Evolutionary conservation across 2,888 invertebrate species (phyloP).

Genomic region (Noctuana brunneofusca): DNA sequence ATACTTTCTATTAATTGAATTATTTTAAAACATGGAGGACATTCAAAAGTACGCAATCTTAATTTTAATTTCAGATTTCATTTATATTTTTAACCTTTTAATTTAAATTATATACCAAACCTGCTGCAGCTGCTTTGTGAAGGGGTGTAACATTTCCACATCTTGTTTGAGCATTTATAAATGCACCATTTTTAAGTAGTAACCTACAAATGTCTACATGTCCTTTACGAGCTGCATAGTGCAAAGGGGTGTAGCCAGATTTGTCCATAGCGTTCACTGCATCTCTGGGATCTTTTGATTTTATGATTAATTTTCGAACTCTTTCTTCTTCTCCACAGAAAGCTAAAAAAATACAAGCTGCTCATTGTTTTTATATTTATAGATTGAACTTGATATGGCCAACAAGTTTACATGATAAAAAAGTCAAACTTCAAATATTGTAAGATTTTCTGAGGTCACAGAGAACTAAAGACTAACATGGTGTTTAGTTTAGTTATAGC

Average conservation of each 20-base stretch:
- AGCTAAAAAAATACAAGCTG: conserved; percentile 71
- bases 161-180: conserved; percentile 88
- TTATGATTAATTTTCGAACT: conserved; percentile 81
- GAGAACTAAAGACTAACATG: too few species aligned
- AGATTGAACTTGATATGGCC: too few species aligned
- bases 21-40: too few species aligned
- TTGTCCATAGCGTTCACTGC: conserved; percentile 86
- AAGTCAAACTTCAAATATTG: too few species aligned
- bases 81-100: too few species aligned
- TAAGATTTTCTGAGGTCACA: too few species aligned
- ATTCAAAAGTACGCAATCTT: too few species aligned
- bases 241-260: conserved; percentile 93
- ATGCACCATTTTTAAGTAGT: conserved; percentile 87
- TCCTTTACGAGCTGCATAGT: conserved; percentile 94
- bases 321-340: conserved; percentile 88
- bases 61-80: too few species aligned
- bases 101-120: conserved; percentile 56
- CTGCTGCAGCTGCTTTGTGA: conserved; percentile 91
- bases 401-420: too few species aligned
- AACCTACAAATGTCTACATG: conserved; percentile 86
- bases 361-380: too few species aligned
- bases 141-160: conserved; percentile 91
- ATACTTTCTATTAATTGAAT: too few species aligned
- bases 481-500: too few species aligned
- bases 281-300: conserved; percentile 69